These are phyloP conservation scores for Gorsachius magnificus DNA, from an alignment of 2,797 vertebrate species.

Conservation along the genomic window DNA sequence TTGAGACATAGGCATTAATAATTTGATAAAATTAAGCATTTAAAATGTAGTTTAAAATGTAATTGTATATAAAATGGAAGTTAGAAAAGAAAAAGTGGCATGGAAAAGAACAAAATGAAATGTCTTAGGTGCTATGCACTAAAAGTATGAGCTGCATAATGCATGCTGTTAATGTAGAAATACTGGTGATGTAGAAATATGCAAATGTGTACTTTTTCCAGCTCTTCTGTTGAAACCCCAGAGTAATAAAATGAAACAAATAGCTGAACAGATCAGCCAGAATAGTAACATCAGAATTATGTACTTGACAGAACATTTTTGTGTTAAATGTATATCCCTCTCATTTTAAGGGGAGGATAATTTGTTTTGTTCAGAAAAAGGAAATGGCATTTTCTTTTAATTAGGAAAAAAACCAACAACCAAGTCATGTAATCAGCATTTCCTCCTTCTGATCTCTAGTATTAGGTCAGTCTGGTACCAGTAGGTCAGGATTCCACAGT, in stretches of 20 bases:
- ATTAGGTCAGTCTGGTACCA: not conserved
- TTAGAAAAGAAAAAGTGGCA: not conserved
- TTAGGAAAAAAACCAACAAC: fast-evolving
- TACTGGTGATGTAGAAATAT: conserved; percentile 6
- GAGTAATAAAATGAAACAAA: conserved; percentile 23
- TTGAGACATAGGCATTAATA: not conserved
- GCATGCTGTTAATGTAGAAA: not conserved
- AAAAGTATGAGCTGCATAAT: not conserved
- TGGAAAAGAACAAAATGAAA: not conserved
- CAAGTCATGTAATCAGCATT: not conserved
- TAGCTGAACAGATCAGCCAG: not conserved
- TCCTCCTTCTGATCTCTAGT: not conserved
- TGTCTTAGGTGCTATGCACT: not conserved
- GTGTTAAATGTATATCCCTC: not conserved
- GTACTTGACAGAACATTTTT: not conserved
- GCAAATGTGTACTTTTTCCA: conserved; percentile 29
- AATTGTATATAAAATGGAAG: not conserved
- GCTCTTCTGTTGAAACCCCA: not conserved
- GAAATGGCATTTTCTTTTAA: not conserved
- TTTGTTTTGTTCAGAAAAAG: not conserved
- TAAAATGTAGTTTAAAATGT: not conserved
- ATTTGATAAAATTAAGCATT: conserved; percentile 14
- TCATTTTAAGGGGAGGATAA: not conserved
- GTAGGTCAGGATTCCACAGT: not conserved
- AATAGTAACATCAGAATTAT: not conserved